Evolutionary conservation across 2,113 vertebrate genomes (phyloP), one percentile per base, ranked within the genome.

Genomic region (Ceyx melanurus): DNA sequence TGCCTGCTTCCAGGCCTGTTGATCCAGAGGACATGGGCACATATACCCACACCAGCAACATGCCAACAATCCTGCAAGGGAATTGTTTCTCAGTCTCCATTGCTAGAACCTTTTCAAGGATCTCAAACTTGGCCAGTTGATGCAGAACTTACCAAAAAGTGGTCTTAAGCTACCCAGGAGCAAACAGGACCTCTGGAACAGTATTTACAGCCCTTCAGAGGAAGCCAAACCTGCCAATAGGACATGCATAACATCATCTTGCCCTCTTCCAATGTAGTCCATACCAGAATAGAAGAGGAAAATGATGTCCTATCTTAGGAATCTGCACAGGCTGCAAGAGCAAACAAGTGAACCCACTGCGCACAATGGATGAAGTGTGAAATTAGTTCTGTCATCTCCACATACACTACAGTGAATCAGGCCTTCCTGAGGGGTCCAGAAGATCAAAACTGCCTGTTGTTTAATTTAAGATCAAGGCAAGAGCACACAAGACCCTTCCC

Each of bases 381-480:
- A 95, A 96, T 15, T 58, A 71, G 64, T 88, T 74, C 94, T 96
- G 85, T 92, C 95, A 89, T 90, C 90, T 84, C 83, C 65, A 73
- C 60, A 33, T 56, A 72, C 82, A 72, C 80, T 82, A 79, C 9
- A 5, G 33, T 70, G 86, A 71, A 76, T n/a, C 51, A 76, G 71
- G 13, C 84, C 68, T 91, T 96, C 62, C 31, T 71, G 53, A 37
- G 66, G 16, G 19, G 23, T 31, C 80, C 94, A 76, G 33, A 88
- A 88, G 62, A 92, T 78, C 31, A 21, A 11, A 14, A 62, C 82
- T 85, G 86, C 66, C 66, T 45, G 37, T 68, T 66, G 53, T 67
- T 94, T 81, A 60, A 68, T 86, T 77, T 77, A 42, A 80, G 83
- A 71, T 16, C 42, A 15, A 90, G 78, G 70, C 17, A 70, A 45